Evolutionary conservation across 2,113 vertebrate species (phyloP).

Genomic region (Hyla sarda): DNA sequence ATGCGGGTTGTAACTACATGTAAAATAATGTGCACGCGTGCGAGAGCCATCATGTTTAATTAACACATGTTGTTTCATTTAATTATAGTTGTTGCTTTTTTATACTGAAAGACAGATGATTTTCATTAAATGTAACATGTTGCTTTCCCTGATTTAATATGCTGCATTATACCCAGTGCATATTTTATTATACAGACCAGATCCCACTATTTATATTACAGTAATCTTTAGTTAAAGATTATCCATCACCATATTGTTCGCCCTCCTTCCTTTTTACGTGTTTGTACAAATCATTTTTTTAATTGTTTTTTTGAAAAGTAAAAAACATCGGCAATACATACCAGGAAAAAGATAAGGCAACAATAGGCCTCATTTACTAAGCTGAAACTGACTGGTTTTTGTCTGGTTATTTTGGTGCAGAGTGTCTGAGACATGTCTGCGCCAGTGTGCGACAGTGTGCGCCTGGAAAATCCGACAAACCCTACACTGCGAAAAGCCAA

Average conservation of each 20-base stretch:
- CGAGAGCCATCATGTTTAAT: neutral
- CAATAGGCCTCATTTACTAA: no score
- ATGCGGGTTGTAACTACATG: neutral
- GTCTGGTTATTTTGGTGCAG: no score
- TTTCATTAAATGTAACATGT: slow-evolving; percentile 10
- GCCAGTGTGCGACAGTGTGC: no score
- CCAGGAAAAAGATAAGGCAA: no score
- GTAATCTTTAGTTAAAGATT: neutral
- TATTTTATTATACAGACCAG: neutral
- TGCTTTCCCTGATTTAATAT: slow-evolving; percentile 4
- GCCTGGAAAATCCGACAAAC: no score
- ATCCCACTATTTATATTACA: neutral
- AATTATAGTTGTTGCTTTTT: slow-evolving; percentile 7
- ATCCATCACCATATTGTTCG: neutral
- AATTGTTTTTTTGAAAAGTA: no score
- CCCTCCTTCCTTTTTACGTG: neutral
- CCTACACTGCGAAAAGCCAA: no score
- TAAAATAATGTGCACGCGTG: neutral
- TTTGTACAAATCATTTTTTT: neutral
- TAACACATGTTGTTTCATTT: slow-evolving; percentile 20
- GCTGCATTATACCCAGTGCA: neutral
- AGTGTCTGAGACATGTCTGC: no score
- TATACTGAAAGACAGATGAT: neutral
- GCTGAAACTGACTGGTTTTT: no score
- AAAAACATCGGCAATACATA: no score